Evolutionary conservation across 2,888 invertebrate genomes (phyloP), one percentile per base, ranked within the genome.

Genomic region (Norana najaformis): DNA sequence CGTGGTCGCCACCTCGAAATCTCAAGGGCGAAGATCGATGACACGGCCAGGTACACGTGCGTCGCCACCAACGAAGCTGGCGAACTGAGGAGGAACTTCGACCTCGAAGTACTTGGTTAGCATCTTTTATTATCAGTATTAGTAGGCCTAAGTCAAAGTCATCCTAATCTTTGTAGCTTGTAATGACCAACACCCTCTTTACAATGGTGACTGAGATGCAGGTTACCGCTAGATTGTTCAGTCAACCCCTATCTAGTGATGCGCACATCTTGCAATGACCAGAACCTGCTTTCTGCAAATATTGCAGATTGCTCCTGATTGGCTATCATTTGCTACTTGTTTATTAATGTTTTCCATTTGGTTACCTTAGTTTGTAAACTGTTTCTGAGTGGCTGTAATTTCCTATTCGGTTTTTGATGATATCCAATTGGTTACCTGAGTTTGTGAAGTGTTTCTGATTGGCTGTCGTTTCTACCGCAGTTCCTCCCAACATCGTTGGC

Each of bases 21-120:
- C 88, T 91, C 91, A 18, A 88, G 91, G 23, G 93, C 93, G 30
- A 92, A 93, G 83, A 93, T 93, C 18, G 91, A 92, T 0, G 95
- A 96, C 92, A 94, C 94, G 0, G 95, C 95, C 6, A 91, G 93
- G 30, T 96, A 95, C 92, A 94, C 94, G 39, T 96, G 96, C 92
- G 93, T 95, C 36, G 96, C 95, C 11, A 93, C 93, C n/a, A 96
- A 95, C 92, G 95, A 95, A 89, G 95, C 95, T 8, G 95, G 95
- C 6, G 93, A 93, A 90, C 94, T 95, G 83, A 92, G 92, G 89
- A 93, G 94, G 83, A 93, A 93, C 69, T 94, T 94, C 91, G 92
- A 93, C 89, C 92, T 95, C 13, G 94, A 94, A 91, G 94, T 95
- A n/a, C 92, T 93, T 88, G 93, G 94, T 94, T 90, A 90, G 39